These are phyloP conservation scores for Pandemis corylana DNA, from an alignment of 2,888 invertebrate species.

Conservation along the genomic window DNA sequence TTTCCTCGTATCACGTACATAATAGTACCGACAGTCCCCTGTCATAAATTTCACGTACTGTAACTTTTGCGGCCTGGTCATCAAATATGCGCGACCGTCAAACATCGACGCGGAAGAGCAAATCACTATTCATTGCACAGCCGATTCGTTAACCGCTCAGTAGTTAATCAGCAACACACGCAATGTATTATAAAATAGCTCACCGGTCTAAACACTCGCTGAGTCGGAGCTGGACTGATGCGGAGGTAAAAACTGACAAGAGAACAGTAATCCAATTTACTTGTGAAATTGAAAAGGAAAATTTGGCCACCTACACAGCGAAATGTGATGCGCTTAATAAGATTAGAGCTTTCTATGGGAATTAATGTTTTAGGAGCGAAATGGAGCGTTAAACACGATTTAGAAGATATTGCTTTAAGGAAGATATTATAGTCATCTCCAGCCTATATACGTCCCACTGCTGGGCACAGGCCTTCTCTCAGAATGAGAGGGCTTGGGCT, in stretches of 20 bases:
- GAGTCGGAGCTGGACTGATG: neutral
- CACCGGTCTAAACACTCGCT: neutral
- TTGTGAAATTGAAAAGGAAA: slow-evolving; percentile 32
- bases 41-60: neutral
- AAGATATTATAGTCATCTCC: neutral
- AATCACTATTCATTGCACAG: too few relatives aligned
- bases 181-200: neutral
- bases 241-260: slow-evolving; percentile 29
- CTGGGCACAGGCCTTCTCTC: too few relatives aligned
- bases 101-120: too few relatives aligned
- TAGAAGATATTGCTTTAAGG: neutral
- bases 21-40: neutral
- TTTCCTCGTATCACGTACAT: neutral
- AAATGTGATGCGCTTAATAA: slow-evolving; percentile 19
- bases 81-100: too few relatives aligned
- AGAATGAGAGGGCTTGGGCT: neutral
- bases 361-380: slow-evolving; percentile 13
- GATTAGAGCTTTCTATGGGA: slow-evolving; percentile 28
- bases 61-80: neutral
- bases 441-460: too few relatives aligned
- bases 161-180: too few relatives aligned
- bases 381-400: neutral
- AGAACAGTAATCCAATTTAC: slow-evolving; percentile 41
- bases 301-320: slow-evolving; percentile 8
- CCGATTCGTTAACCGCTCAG: too few relatives aligned